A percentile compares a stretch with the other conserved stretches of the same genome.
phyloP scores from a whole-genome alignment of 2,888 invertebrate species.

The Rhaphigaster nebulosa region DNA sequence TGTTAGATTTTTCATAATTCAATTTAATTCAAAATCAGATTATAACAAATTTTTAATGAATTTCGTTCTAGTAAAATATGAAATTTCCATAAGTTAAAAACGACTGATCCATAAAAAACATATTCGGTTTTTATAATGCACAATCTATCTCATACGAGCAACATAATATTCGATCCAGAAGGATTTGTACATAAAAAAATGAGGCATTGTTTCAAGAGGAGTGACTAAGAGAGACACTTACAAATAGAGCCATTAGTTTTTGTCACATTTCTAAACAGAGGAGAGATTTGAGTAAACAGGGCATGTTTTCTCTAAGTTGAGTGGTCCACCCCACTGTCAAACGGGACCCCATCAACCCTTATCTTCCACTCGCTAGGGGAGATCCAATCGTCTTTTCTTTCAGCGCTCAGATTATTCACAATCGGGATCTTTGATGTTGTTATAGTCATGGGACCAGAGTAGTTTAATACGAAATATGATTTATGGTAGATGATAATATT shows the following conservation, averaged over 20 bases:
- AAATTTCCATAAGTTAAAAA: too few relatives aligned
- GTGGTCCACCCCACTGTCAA: slow-evolving; percentile 32
- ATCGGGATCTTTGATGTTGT: neutral
- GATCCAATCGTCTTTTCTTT: slow-evolving; percentile 23
- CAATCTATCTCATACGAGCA: neutral
- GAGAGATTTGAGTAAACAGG: slow-evolving; percentile 50
- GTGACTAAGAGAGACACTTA: neutral
- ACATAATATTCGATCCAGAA: neutral
- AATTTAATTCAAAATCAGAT: too few relatives aligned
- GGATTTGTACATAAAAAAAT: neutral
- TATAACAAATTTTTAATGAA: too few relatives aligned
- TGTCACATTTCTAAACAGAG: slow-evolving; percentile 55
- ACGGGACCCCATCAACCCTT: slow-evolving; percentile 19
- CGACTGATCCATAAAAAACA: too few relatives aligned
- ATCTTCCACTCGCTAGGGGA: neutral
- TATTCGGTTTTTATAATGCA: too few relatives aligned
- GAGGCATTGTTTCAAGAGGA: slow-evolving; percentile 16
- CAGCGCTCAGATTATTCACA: neutral
- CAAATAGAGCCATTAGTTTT: slow-evolving; percentile 54
- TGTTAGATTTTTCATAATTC: too few relatives aligned
- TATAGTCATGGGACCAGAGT: neutral
- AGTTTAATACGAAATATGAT: neutral
- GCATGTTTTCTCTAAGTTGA: slow-evolving; percentile 48
- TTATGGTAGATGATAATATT: neutral
- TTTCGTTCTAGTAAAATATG: too few relatives aligned